These are phyloP conservation scores for Dendroctonus ponderosae DNA, from an alignment of 1,140 invertebrate genomes.

Conservation along the genomic window DNA sequence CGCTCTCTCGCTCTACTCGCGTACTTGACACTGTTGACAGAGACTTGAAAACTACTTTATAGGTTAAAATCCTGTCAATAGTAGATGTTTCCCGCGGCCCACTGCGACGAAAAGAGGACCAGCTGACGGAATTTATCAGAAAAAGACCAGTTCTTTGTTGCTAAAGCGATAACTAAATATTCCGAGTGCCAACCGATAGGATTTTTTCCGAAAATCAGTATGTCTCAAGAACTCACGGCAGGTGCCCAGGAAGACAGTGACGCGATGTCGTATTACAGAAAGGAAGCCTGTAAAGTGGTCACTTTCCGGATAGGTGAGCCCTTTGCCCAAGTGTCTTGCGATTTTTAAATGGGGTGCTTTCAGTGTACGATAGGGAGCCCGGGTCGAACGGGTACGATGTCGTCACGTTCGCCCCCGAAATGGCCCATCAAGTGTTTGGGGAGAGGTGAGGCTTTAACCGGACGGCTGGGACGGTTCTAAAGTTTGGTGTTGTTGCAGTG, in stretches of 20 bases:
- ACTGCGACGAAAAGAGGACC: too few species aligned
- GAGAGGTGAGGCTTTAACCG: slow-evolving; percentile 55
- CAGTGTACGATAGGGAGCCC: slow-evolving; percentile 35
- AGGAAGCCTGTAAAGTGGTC: slow-evolving; percentile 33
- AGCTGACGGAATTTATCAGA: too few species aligned
- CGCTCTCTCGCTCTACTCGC: too few species aligned
- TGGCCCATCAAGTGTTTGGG: slow-evolving; percentile 94
- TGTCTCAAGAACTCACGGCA: slow-evolving; percentile 20
- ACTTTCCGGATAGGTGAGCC: slow-evolving; percentile 33
- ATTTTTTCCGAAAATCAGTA: slow-evolving; percentile 21
- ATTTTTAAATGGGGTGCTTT: slow-evolving; percentile 9
- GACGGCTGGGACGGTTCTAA: background rate
- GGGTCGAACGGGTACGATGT: slow-evolving; percentile 1
- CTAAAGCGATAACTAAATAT: too few species aligned
- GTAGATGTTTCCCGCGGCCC: too few species aligned
- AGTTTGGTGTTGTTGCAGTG: slow-evolving; percentile 52
- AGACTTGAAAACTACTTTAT: too few species aligned
- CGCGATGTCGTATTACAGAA: slow-evolving; percentile 36
- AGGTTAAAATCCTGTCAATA: too few species aligned
- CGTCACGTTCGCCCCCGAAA: slow-evolving; percentile 72
- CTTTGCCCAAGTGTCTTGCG: background rate
- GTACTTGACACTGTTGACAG: too few species aligned
- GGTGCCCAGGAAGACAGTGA: slow-evolving; percentile 14
- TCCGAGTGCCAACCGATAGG: background rate
- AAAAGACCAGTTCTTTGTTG: too few species aligned